A percentile compares a stretch with the other conserved stretches of the same genome.
These are phyloP conservation scores for Chaetorhynchus papuensis DNA, from an alignment of 2,113 vertebrate genomes.

Conservation along the genomic window DNA sequence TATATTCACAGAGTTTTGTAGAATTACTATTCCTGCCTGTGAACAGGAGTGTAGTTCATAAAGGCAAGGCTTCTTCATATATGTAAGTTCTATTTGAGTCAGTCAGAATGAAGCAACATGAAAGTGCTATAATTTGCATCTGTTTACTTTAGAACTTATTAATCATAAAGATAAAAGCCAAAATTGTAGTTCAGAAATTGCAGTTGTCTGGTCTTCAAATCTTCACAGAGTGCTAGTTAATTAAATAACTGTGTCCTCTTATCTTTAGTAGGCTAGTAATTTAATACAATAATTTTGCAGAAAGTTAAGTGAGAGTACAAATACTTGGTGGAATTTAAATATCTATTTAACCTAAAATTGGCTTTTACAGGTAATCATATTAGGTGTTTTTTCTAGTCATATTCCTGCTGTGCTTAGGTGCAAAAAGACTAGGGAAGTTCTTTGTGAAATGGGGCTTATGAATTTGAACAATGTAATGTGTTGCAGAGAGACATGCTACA, in stretches of 20 bases:
- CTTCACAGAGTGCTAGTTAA: neutral
- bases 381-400: neutral
- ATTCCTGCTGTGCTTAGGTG: neutral
- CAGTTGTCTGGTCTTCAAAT: neutral
- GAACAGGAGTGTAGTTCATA: neutral
- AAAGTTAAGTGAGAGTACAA: neutral
- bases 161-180: neutral
- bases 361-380: neutral
- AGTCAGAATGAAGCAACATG: neutral
- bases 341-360: neutral
- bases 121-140: neutral
- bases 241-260: neutral
- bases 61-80: neutral
- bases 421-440: neutral
- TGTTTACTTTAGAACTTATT: neutral
- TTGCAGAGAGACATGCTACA: neutral
- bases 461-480: neutral
- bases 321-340: neutral
- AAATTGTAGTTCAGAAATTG: neutral
- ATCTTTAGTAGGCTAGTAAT: neutral
- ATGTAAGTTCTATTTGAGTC: neutral
- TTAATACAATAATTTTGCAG: neutral
- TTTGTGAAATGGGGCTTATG: neutral
- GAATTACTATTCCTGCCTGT: neutral
- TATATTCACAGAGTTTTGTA: neutral